Conservation (phyloP, 2,113 vertebrate genomes). For the Harpagus bidentatus region DNA sequence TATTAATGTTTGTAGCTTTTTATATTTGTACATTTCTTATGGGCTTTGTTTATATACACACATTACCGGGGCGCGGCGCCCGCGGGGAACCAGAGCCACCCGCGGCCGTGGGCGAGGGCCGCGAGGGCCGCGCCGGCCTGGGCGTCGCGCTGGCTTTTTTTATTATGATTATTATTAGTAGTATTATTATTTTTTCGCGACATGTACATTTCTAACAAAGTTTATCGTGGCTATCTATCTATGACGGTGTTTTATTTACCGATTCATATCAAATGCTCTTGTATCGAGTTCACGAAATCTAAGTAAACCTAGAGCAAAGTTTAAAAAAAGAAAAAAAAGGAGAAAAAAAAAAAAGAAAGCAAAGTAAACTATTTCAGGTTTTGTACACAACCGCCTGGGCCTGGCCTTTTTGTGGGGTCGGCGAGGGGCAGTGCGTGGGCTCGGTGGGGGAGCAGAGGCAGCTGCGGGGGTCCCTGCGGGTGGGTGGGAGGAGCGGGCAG, state of each 20-base stretch:
- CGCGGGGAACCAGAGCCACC: constrained; percentile 65
- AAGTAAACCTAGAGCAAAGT: constrained; percentile 85
- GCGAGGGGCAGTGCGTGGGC: too few relatives aligned
- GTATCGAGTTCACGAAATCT: constrained; percentile 82
- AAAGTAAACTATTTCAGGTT: constrained; percentile 91
- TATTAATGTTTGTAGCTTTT: constrained; percentile 99
- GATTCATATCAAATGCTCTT: constrained; percentile 86
- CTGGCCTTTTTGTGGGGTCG: constrained; percentile 29
- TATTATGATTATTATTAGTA: constrained; percentile 75
- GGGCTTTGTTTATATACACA: constrained; percentile 93
- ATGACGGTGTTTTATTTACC: constrained; percentile 89
- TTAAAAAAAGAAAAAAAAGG: constrained; percentile 75
- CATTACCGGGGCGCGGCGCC: constrained; percentile 83
- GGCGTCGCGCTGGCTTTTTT: constrained; percentile 75
- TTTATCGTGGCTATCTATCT: constrained; percentile 84
- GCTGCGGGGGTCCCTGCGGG: accelerated
- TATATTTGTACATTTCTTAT: constrained; percentile 99
- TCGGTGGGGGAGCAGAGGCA: not conserved
- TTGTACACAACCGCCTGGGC: constrained; percentile 85
- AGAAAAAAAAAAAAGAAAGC: not conserved
- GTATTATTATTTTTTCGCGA: constrained; percentile 79
- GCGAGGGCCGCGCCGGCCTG: not conserved
- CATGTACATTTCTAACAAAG: constrained; percentile 90
- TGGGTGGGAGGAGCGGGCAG: accelerated
- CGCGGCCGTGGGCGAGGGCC: not conserved